Base-by-base conservation (phyloP, 2,888 invertebrate species). In the Yponomeuta cagnagella region DNA sequence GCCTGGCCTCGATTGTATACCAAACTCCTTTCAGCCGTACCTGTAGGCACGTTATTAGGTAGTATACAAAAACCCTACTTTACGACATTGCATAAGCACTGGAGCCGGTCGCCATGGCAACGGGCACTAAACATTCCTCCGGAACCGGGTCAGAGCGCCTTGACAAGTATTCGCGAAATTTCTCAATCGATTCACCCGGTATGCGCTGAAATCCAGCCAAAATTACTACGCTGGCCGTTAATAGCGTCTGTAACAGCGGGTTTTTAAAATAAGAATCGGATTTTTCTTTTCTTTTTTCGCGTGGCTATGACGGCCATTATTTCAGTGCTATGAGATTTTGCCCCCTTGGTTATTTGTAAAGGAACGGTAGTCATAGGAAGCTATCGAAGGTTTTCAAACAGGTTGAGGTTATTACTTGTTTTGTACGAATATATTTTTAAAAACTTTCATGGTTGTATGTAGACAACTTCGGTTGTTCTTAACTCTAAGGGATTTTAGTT, bases 111-210 rank as follows among this genome's bases (percentile, higher is more conserved):
- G 76, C 78, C 85, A 88, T 88, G 80, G 85, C 80, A 86, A 89
- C 88, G 76, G 76, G 75, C 75, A 74, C 78, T 84, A 88, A 89
- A 89, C 89, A 89, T 85, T 86, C 82, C 80, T 70, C 69, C 15
- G 75, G 74, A 85, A 79, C 80, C 83, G 76, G 84, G 84, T 83
- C 86, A 78, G 74, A 78, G 78, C 78, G 75, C 75, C 65, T 65
- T 30, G 31, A 30, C 10, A 9, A 33, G 31, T 65, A 65, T 65
- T 65, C 65, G 65, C 33, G 65, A 65, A 65, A 65, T 65, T 65
- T 65, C 65, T 1, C 65, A 30, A 65, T 30, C 65, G 30, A 65
- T 63, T 23, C 30, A 63, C 63, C 23, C 52, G 52, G 15, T 58
- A 58, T 58, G 52, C 52, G 52, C 52, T 58, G 52, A 58, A 58